Conservation (phyloP, 1,140 invertebrate genomes). For the Zophobas atratus region DNA sequence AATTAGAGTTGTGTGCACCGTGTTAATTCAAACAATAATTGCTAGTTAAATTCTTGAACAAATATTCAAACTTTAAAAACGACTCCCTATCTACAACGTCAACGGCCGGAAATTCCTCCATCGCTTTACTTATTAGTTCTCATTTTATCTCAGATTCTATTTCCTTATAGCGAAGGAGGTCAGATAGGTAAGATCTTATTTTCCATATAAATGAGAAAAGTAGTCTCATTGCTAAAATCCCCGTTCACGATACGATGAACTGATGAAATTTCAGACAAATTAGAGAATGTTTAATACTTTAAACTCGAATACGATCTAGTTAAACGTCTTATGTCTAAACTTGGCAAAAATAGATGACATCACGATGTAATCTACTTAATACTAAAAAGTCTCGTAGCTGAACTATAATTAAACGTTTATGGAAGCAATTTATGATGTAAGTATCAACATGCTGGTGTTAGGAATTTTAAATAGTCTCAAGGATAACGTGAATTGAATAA, state of each 20-base stretch:
- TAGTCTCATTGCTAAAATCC: not conserved
- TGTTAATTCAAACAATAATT: too few species aligned
- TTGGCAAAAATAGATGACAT: too few species aligned
- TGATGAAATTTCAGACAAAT: not conserved
- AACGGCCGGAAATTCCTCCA: constrained; percentile 1
- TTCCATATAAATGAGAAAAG: constrained; percentile 27
- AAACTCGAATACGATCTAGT: not conserved
- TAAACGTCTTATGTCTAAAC: not conserved
- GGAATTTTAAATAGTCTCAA: constrained; percentile 44
- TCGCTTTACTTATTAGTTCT: constrained; percentile 21
- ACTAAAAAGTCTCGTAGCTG: constrained; percentile 11
- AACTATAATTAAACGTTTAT: constrained; percentile 44
- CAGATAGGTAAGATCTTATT: constrained; percentile 4
- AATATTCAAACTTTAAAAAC: too few species aligned
- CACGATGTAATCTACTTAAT: not conserved
- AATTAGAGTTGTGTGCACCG: too few species aligned
- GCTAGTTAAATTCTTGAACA: too few species aligned
- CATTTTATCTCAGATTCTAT: constrained; percentile 21
- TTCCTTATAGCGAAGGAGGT: not conserved
- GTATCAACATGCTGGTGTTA: constrained; percentile 19
- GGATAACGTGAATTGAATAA: not conserved
- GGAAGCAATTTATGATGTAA: constrained; percentile 32
- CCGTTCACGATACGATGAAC: too few species aligned
- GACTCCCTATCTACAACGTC: not conserved
- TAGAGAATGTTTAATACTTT: too few species aligned